Base-by-base conservation (phyloP, 64 coral and sea anemone species). In the Dendrophyllia cribrosa region DNA sequence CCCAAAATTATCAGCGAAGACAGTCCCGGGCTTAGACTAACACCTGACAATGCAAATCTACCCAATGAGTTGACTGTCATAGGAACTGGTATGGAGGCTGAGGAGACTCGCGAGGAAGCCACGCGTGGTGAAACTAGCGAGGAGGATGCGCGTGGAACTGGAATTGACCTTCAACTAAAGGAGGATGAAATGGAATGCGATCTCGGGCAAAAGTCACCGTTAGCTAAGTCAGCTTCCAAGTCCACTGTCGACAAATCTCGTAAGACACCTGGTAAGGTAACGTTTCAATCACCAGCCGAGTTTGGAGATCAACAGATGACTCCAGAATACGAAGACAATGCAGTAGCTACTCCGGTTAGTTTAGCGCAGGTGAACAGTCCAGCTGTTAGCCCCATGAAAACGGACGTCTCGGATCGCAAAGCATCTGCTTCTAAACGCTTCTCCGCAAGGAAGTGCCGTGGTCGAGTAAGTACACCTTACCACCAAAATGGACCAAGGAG, bases 11-110 rank as follows among this genome's bases (percentile, higher is more conserved):
- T 53, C 70, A 79, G 43, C 16, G 74, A 66, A 47, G 75, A 67
- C 71, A 86, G 81, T 26, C 72, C 91, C 43, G 82, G 82, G 15
- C 49, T 93, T 6, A 72, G 91, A 25, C 49, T 93, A 16, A 87
- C 91, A 0, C 91, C 91, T n/a, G 83, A 93, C 26, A 63, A 82
- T 64, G 90, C 52, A 11, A 16, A 45, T 68, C 6, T 50, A 10
- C 34, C 15, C 14, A 66, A 3, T 22, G 58, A 66, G 15, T 8
- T 50, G 59, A 13, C 43, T 65, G 17, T 22, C 59, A 59, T 45
- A n/a, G 63, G 50, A 24, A 48, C 12, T 47, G 4, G 58, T 20
- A 53, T 76, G 71, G 12, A 59, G 9, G 6, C 20, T 20, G 79
- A 83, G 8, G 43, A 48, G 11, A 50, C 69, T 9, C 16, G 7